Evolutionary conservation across 2,888 invertebrate species (phyloP).

Genomic region (Acrobasis suavella): DNA sequence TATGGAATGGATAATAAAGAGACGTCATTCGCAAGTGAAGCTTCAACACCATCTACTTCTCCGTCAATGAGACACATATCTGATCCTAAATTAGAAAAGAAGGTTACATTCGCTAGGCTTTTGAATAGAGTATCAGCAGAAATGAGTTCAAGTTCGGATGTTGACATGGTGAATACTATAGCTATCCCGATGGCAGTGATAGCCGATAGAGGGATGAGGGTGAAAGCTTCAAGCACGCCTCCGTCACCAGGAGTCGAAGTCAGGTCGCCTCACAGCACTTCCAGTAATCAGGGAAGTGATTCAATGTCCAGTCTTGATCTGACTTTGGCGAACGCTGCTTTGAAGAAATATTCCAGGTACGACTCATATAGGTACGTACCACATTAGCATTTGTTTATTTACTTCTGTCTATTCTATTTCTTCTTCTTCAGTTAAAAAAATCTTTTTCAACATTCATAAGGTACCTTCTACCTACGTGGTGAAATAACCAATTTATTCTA

Average conservation of each 20-base stretch:
- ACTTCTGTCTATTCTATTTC: not conserved
- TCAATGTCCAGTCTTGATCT: conserved; percentile 89
- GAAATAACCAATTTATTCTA: too few relatives aligned
- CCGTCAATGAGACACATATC: conserved; percentile 81
- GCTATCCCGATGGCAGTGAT: conserved; percentile 76
- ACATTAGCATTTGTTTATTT: not conserved
- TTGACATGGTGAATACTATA: conserved; percentile 82
- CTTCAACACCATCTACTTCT: conserved; percentile 77
- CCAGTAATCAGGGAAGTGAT: conserved; percentile 89
- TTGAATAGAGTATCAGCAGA: conserved; percentile 89
- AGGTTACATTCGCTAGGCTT: conserved; percentile 89
- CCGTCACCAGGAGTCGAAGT: conserved; percentile 86
- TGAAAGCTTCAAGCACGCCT: conserved; percentile 80
- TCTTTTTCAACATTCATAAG: too few relatives aligned
- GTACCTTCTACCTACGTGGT: too few relatives aligned
- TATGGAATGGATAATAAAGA: conserved; percentile 81
- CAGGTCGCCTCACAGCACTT: conserved; percentile 85
- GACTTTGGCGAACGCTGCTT: conserved; percentile 82
- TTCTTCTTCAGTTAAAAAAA: not conserved
- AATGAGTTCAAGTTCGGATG: conserved; percentile 89
- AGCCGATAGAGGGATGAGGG: conserved; percentile 62
- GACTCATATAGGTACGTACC: conserved; percentile 23
- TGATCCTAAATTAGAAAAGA: conserved; percentile 88
- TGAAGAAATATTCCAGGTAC: conserved; percentile 80
- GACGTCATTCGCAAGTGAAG: conserved; percentile 83